A percentile compares a stretch with the other conserved stretches of the same genome.
Evolutionary conservation across 1,140 invertebrate genomes (phyloP).

Genomic region (Leptinotarsa texana): DNA sequence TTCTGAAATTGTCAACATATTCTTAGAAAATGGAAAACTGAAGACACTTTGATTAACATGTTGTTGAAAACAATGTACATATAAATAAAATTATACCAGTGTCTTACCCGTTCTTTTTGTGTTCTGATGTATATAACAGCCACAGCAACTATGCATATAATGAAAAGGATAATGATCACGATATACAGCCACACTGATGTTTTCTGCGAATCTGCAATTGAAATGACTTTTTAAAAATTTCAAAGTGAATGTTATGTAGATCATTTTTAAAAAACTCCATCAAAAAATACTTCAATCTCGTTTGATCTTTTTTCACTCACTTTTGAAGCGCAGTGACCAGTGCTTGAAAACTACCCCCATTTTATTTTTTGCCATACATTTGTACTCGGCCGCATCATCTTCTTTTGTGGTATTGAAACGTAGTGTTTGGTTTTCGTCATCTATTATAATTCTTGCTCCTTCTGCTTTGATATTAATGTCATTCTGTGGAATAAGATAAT

Average conservation of each 20-base stretch:
- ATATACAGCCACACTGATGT: neutral
- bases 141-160: conserved; percentile 12
- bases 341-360: conserved; percentile 49
- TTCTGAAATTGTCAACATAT: too few relatives aligned
- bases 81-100: too few relatives aligned
- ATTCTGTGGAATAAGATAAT: conserved; percentile 29
- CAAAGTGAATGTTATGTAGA: too few relatives aligned
- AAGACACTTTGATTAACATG: too few relatives aligned
- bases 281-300: conserved; percentile 37
- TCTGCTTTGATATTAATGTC: conserved; percentile 30
- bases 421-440: conserved; percentile 53
- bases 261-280: conserved; percentile 14
- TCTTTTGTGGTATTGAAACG: conserved; percentile 50
- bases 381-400: conserved; percentile 55
- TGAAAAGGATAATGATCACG: conserved; percentile 24
- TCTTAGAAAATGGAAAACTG: too few relatives aligned
- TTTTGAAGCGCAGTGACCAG: conserved; percentile 49
- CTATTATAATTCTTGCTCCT: conserved; percentile 54
- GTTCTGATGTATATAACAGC: conserved; percentile 12
- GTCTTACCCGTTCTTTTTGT: conserved; percentile 29
- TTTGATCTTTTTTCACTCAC: conserved; percentile 42
- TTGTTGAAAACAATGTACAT: too few relatives aligned
- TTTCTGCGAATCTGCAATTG: neutral
- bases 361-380: conserved; percentile 54
- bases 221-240: neutral